Evolutionary conservation across 30 jellyfish, hydroid and myxozoan species (phyloP).

Genomic region (Pelagia noctiluca): DNA sequence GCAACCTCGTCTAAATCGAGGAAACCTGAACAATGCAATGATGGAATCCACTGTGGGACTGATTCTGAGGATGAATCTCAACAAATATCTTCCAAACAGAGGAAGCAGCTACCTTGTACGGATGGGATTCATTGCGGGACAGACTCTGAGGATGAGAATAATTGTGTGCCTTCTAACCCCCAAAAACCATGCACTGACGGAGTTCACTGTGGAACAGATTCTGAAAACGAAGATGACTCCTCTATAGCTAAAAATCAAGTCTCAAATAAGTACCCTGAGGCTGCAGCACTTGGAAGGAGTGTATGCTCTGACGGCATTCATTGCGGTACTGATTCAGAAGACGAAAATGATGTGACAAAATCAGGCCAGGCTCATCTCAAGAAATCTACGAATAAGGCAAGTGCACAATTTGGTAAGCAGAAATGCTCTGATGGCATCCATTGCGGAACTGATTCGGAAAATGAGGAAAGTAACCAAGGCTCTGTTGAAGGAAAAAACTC

Average conservation of each 20-base stretch:
- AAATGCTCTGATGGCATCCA: slow-evolving; percentile 76
- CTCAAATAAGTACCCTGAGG: not conserved
- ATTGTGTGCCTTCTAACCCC: not conserved
- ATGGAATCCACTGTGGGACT: slow-evolving; percentile 82
- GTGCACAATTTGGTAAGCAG: not conserved
- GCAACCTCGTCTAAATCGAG: not conserved
- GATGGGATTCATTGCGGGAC: slow-evolving; percentile 79
- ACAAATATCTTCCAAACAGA: not conserved
- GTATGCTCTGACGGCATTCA: slow-evolving; percentile 76
- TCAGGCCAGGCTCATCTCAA: not conserved
- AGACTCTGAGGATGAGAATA: slow-evolving; percentile 52
- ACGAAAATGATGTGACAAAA: slow-evolving; percentile 24
- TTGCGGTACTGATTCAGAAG: slow-evolving; percentile 86
- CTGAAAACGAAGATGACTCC: slow-evolving; percentile 1
- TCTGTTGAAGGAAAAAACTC: not conserved
- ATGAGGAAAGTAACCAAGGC: slow-evolving; percentile 36
- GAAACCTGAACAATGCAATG: slow-evolving; percentile 45
- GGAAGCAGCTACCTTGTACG: slow-evolving; percentile 23
- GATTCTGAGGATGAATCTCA: slow-evolving; percentile 55
- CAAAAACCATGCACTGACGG: slow-evolving; percentile 19
- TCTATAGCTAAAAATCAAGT: slow-evolving; percentile 17
- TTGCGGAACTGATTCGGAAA: slow-evolving; percentile 80
- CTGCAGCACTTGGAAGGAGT: slow-evolving; percentile 11
- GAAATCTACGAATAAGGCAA: not conserved
- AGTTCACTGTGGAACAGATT: slow-evolving; percentile 37